Evolutionary conservation across 23 tunicate species (phyloP).

Genomic region (Styela plicata): DNA sequence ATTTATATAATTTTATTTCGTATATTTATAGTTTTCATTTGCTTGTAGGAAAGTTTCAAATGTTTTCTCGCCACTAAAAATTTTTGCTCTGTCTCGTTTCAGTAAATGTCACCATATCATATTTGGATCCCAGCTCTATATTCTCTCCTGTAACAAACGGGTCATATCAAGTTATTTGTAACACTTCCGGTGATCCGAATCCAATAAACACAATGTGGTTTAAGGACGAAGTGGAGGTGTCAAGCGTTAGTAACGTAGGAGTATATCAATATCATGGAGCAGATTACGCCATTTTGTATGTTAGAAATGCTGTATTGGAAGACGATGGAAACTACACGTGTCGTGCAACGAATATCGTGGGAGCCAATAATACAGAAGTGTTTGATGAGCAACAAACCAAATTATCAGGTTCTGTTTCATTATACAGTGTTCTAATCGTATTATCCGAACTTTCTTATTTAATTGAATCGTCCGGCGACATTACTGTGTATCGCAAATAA

Average conservation of each 20-base stretch:
- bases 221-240: background rate
- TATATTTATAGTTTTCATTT: background rate
- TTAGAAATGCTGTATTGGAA: background rate
- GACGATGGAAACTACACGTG: background rate
- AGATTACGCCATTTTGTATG: background rate
- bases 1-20: background rate
- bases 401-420: background rate
- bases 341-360: background rate
- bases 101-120: background rate
- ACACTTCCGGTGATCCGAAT: background rate
- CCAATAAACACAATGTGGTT: background rate
- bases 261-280: background rate
- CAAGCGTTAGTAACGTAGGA: background rate
- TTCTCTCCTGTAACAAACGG: background rate
- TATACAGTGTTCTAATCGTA: background rate
- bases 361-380: background rate
- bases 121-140: background rate
- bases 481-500: too few relatives aligned
- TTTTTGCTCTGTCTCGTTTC: background rate
- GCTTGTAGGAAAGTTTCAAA: too few relatives aligned
- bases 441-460: too few relatives aligned
- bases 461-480: too few relatives aligned
- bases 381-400: background rate
- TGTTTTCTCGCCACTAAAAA: too few relatives aligned
- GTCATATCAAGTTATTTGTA: background rate